phyloP scores from a whole-genome alignment of 2,888 invertebrate genomes.

The Plebejus argus region DNA sequence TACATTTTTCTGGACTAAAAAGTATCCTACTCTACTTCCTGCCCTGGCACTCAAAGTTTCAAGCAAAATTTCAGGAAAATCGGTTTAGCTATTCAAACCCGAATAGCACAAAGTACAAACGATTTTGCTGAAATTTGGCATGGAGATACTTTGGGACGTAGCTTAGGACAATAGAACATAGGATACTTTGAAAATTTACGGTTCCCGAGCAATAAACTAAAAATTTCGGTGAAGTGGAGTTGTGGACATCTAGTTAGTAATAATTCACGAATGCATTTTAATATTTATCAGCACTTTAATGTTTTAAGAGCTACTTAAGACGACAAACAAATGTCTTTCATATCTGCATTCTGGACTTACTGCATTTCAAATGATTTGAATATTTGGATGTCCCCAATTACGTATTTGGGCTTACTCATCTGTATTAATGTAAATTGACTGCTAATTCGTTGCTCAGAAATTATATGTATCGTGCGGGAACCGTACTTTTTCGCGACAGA shows the following conservation, averaged over 20 bases:
- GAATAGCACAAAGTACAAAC: no score
- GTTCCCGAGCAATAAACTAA: neutral
- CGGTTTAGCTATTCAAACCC: no score
- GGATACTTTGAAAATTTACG: neutral
- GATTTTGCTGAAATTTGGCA: no score
- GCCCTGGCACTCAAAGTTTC: no score
- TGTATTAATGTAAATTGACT: neutral
- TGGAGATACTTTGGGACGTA: no score
- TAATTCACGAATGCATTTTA: neutral
- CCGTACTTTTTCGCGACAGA: neutral
- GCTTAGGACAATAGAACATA: no score
- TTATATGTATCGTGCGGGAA: neutral
- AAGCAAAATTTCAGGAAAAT: no score
- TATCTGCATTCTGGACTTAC: neutral
- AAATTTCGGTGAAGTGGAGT: neutral
- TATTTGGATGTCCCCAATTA: neutral
- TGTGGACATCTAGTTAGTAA: neutral
- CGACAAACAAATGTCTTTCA: neutral
- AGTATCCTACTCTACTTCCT: no score
- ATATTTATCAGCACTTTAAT: neutral
- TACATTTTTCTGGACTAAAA: no score
- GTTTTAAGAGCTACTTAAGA: constrained; percentile 14
- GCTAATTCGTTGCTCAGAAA: neutral
- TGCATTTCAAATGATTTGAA: neutral
- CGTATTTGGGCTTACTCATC: neutral